Percentiles rank a stretch among this genome's conserved stretches.
Evolutionary conservation across 2,113 vertebrate species (phyloP).

Genomic region (Philantomba maxwellii): DNA sequence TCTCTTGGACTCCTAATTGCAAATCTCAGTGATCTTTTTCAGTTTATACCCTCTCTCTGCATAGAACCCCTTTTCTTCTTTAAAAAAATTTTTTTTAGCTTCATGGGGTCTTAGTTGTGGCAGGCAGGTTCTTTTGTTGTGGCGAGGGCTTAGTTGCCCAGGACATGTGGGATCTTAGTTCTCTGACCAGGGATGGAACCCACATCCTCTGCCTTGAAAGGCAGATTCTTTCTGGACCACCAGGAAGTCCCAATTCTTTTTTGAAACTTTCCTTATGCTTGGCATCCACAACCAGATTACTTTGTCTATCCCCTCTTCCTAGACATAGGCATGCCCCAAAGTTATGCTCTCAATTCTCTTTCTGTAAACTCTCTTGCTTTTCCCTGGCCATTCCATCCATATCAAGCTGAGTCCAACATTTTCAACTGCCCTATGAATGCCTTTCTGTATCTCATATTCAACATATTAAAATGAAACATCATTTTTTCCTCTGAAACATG

Average conservation of each 20-base stretch:
- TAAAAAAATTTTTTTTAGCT: neutral
- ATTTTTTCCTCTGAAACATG: slow-evolving; percentile 15
- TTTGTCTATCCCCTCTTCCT: neutral
- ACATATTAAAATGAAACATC: neutral
- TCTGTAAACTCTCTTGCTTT: neutral
- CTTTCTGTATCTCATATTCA: neutral
- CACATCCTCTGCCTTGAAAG: neutral
- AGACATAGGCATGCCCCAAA: neutral
- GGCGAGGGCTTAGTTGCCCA: neutral
- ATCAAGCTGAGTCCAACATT: neutral
- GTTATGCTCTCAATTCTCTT: neutral
- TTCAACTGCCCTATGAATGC: neutral
- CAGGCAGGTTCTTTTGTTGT: neutral
- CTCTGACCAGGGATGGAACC: neutral
- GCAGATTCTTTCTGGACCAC: neutral
- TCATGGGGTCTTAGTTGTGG: neutral
- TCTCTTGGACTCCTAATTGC: neutral
- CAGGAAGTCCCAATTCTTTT: neutral
- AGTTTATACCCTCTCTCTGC: neutral
- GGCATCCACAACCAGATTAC: neutral
- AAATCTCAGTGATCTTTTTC: neutral
- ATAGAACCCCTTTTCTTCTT: neutral
- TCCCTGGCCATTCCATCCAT: neutral
- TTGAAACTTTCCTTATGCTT: neutral
- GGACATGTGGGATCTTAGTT: neutral